These are phyloP conservation scores for Maniola hyperantus DNA, from an alignment of 2,888 invertebrate species.

Conservation along the genomic window DNA sequence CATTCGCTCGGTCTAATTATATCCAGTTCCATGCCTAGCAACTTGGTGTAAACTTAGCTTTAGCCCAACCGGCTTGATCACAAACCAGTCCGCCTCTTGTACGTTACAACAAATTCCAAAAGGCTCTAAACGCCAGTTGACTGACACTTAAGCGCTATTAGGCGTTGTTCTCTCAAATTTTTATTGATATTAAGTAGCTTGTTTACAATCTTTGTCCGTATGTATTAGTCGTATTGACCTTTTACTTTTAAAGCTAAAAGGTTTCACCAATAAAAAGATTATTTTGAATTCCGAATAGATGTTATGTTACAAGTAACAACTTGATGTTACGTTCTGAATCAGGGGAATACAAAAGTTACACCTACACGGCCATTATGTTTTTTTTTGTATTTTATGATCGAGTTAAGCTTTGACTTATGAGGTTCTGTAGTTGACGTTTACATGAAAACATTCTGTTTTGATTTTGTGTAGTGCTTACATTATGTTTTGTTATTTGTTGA, in stretches of 20 bases:
- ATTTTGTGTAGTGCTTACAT: neutral
- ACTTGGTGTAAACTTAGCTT: conserved; percentile 1
- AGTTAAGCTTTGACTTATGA: conserved; percentile 21
- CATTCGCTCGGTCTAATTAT: neutral
- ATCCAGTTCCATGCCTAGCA: neutral
- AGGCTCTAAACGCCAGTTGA: conserved; percentile 73
- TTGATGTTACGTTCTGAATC: conserved; percentile 19
- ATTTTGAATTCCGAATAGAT: conserved; percentile 26
- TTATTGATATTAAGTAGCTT: conserved; percentile 76
- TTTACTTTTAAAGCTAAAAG: conserved; percentile 45
- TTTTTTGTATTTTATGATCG: conserved; percentile 14
- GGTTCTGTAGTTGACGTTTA: conserved; percentile 13
- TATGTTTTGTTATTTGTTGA: neutral
- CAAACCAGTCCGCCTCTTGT: conserved; percentile 58
- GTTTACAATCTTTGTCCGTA: conserved; percentile 59
- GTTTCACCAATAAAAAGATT: conserved; percentile 42
- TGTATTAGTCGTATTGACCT: conserved; percentile 53
- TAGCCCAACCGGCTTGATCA: conserved; percentile 71
- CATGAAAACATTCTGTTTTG: conserved; percentile 9
- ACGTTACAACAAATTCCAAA: conserved; percentile 51
- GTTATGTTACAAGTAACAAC: conserved; percentile 7
- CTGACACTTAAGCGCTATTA: conserved; percentile 81
- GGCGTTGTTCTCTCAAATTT: conserved; percentile 73
- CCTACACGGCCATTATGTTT: conserved; percentile 12
- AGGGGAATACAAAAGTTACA: conserved; percentile 12